phyloP scores from a whole-genome alignment of 2,113 vertebrate species.

The Aegithalos caudatus region DNA sequence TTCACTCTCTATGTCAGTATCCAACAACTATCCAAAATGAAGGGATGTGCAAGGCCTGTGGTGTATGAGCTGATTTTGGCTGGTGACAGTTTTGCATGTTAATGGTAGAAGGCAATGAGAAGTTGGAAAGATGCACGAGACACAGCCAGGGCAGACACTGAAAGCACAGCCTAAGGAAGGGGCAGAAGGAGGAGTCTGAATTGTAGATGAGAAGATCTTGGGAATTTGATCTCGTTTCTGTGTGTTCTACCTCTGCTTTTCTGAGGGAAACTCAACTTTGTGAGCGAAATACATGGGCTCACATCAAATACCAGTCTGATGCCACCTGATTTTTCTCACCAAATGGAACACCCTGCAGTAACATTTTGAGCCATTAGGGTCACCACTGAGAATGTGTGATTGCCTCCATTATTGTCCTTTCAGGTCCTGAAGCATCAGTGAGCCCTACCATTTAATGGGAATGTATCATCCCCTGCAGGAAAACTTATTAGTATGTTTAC shows the following conservation, averaged over 20 bases:
- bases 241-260: not conserved
- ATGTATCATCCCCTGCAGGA: not conserved
- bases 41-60: accelerated
- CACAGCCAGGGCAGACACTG: not conserved
- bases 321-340: not conserved
- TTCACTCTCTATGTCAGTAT: not conserved
- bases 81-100: not conserved
- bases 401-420: not conserved
- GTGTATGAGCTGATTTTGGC: not conserved
- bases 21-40: not conserved
- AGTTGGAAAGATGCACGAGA: not conserved
- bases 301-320: not conserved
- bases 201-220: not conserved
- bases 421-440: not conserved
- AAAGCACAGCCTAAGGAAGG: not conserved
- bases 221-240: not conserved
- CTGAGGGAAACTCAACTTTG: not conserved
- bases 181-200: not conserved
- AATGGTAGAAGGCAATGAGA: not conserved
- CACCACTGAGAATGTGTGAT: not conserved
- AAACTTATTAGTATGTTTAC: not conserved
- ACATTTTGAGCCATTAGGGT: not conserved
- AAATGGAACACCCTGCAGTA: not conserved
- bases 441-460: not conserved
- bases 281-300: not conserved